Base-by-base conservation (phyloP, 35 echinoderm and acorn worm genomes). In the Nesometra sesokonis region DNA sequence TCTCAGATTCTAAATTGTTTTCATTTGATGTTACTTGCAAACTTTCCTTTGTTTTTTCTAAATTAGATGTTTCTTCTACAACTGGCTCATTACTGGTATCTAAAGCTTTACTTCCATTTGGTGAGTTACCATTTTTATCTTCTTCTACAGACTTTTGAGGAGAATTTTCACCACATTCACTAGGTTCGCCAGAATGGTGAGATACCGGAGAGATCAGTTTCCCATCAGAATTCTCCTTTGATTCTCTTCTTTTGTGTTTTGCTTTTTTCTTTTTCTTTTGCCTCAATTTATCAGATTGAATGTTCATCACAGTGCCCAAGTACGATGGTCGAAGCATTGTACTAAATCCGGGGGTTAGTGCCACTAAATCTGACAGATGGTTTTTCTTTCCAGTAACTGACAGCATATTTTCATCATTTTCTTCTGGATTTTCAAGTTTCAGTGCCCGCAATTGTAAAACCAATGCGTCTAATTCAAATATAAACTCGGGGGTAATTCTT, bases 391-490 rank as follows among this genome's bases (percentile, higher is more conserved):
- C 92, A 46, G 93, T 82, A 29, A 85, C 84, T 32, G 92, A 86
- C 32, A 99, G 78, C 36, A 90, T 89, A 67, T 93, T 97, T 46
- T 93, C n/a, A 39, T 79, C 35, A 2, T 80, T 0, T 27, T 87
- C 8, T 29, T 29, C 32, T 23, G 30, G 35, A 37, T 46, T 27
- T 29, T 81, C 67, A 78, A 97, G 88, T 36, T 78, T 83, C 32
- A 99, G 36, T 29, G 84, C 90, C 39, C 89, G 76, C 81, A 99
- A 87, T 82, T 92, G 88, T 29, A 90, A 67, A 35, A 93, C 85
- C 76, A 99, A 83, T 17, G 96, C 86, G 81, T 99, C 96, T 35
- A 99, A 82, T 79, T 99, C 96, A 88, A 99, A 93, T 34, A 94
- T 39, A 34, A 99, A 99, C 34, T 93, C 90, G 9, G 96, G 96